These are phyloP conservation scores for Spermophilus dauricus DNA, from an alignment of 2,113 vertebrate genomes.

Conservation along the genomic window DNA sequence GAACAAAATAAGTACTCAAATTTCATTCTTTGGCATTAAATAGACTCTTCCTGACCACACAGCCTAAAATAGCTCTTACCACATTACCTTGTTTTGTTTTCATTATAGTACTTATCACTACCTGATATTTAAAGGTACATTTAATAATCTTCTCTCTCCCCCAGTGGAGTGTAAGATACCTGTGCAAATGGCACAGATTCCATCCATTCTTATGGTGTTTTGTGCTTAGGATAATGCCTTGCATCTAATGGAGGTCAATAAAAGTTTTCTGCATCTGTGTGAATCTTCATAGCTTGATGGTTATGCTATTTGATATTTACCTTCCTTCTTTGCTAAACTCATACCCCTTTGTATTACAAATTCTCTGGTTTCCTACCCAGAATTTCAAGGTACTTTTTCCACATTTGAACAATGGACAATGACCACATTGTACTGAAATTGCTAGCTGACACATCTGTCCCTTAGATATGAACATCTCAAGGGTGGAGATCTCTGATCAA, in stretches of 20 bases:
- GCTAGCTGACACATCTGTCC: background rate
- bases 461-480: background rate
- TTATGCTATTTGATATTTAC: background rate
- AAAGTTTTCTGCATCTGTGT: background rate
- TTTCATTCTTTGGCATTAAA: background rate
- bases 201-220: background rate
- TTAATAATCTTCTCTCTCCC: background rate
- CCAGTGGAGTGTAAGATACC: background rate
- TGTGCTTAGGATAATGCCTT: background rate
- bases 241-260: background rate
- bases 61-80: background rate
- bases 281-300: background rate
- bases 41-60: background rate
- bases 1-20: background rate
- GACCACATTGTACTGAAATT: background rate
- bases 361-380: background rate
- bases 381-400: background rate
- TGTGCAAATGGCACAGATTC: background rate
- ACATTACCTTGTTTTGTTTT: slow-evolving; percentile 46
- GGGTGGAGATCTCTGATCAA: background rate
- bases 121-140: background rate
- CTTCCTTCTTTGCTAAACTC: background rate
- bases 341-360: background rate
- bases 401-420: background rate
- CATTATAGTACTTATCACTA: background rate